Base-by-base conservation (phyloP, 2,113 vertebrate genomes). In the Rana temporaria region DNA sequence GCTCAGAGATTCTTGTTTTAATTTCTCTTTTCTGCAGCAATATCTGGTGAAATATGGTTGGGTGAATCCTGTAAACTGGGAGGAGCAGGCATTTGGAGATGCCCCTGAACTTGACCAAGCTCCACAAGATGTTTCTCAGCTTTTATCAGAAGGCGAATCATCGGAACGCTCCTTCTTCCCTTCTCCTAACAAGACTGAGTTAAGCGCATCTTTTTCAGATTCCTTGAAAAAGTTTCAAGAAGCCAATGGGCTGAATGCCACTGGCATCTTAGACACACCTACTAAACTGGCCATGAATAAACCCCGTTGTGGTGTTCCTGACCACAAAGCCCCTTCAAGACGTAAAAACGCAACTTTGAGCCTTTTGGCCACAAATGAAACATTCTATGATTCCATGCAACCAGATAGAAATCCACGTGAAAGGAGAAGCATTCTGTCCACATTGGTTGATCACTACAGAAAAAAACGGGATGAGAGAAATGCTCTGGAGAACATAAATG, bases 291-390 rank as follows among this genome's bases (percentile, higher is more conserved):
- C 79, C 63, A 86, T 86, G 85, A 86, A 86, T 70, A 78, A 56
- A 55, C 85, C 85, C 19, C 79, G 85, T 7, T 86, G 85, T 26
- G 85, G 85, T 38, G 84, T 86, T 11, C 85, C 85, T n/a, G 85
- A 86, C 22, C 67, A 65, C 26, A 79, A 74, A 74, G 30, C 59
- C 6, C 69, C 77, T 76, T 69, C 55, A 20, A 79, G 34, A 2
- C 30, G 79, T 42, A 77, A 18, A 53, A 85, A 82, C 22, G 16
- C 55, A 62, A 82, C 85, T 1, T 18, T 66, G n/a, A 69, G 69
- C 12, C 18, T 70, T 17, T n/a, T 20, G 12, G 22, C 16, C 16
- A 19, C 38, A 15, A 75, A 52, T 30, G 63, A 59, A 32, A 56
- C 79, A 52, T 30, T 57, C n/a, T 52, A 79, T 16, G 55, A 42